These are phyloP conservation scores for Capitella teleta DNA, from an alignment of 1,140 invertebrate genomes.

Conservation along the genomic window DNA sequence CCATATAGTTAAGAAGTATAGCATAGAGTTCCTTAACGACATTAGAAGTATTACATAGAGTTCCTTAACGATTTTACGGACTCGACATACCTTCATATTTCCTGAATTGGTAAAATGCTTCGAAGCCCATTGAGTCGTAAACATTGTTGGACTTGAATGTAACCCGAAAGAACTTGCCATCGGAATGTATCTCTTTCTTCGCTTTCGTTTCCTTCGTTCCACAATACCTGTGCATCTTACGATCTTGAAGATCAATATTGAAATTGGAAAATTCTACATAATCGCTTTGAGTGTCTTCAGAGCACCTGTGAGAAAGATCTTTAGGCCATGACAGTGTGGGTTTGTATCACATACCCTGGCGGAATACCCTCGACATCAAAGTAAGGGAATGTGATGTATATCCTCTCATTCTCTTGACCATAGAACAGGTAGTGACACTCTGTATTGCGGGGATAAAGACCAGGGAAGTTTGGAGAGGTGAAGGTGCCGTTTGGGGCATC, in stretches of 20 bases:
- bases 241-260: constrained; percentile 58
- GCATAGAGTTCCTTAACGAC: too few relatives aligned
- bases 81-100: constrained; percentile 10
- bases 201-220: constrained; percentile 52
- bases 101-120: constrained; percentile 72
- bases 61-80: too few relatives aligned
- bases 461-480: constrained; percentile 83
- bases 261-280: constrained; percentile 92
- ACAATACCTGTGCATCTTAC: constrained; percentile 74
- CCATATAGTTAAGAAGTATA: too few relatives aligned
- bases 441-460: constrained; percentile 78
- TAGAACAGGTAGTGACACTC: constrained; percentile 92
- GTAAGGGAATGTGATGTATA: constrained; percentile 74
- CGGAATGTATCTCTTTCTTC: constrained; percentile 57
- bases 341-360: too few relatives aligned
- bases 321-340: too few relatives aligned
- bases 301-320: constrained; percentile 56
- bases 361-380: constrained; percentile 46
- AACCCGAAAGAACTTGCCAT: constrained; percentile 83
- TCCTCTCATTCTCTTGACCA: constrained; percentile 64
- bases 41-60: too few relatives aligned
- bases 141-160: constrained; percentile 87
- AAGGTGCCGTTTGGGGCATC: constrained; percentile 66
- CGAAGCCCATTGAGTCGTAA: constrained; percentile 84
- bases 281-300: constrained; percentile 74